Conservation (phyloP, 2,888 invertebrate genomes). For the Rhamphomyia laevipes region DNA sequence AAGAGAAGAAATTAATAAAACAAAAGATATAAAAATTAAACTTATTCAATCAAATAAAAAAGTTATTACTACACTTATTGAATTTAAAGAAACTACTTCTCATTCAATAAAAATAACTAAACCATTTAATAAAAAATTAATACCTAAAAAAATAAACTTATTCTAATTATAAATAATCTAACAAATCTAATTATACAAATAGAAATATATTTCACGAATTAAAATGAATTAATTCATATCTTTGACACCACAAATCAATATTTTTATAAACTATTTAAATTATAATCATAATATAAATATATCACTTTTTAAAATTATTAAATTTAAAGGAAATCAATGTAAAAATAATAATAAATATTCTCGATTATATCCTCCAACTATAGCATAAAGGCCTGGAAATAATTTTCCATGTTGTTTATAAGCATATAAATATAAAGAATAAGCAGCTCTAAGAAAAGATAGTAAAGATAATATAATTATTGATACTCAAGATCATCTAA, state of each 20-base stretch:
- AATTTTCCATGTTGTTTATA: slow-evolving; percentile 50
- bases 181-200: slow-evolving; percentile 44
- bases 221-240: slow-evolving; percentile 43
- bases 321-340: slow-evolving; percentile 52
- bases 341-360: slow-evolving; percentile 50
- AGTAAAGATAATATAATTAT: slow-evolving; percentile 43
- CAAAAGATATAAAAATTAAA: slow-evolving; percentile 50
- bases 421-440: slow-evolving; percentile 53
- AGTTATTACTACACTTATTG: slow-evolving; percentile 39
- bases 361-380: slow-evolving; percentile 40
- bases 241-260: slow-evolving; percentile 54
- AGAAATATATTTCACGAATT: slow-evolving; percentile 40
- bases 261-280: slow-evolving; percentile 54
- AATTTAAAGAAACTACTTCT: no score
- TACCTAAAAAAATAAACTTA: slow-evolving; percentile 30
- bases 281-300: slow-evolving; percentile 41
- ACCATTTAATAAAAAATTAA: slow-evolving; percentile 42
- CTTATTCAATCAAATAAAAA: slow-evolving; percentile 54
- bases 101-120: no score
- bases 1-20: slow-evolving; percentile 52
- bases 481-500: no score
- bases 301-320: slow-evolving; percentile 46
- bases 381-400: slow-evolving; percentile 41
- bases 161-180: slow-evolving; percentile 39
- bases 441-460: slow-evolving; percentile 53